Percentiles rank a stretch among this genome's conserved stretches.
phyloP scores from a whole-genome alignment of 2,888 invertebrate species.

The Bellardia bayeri region DNA sequence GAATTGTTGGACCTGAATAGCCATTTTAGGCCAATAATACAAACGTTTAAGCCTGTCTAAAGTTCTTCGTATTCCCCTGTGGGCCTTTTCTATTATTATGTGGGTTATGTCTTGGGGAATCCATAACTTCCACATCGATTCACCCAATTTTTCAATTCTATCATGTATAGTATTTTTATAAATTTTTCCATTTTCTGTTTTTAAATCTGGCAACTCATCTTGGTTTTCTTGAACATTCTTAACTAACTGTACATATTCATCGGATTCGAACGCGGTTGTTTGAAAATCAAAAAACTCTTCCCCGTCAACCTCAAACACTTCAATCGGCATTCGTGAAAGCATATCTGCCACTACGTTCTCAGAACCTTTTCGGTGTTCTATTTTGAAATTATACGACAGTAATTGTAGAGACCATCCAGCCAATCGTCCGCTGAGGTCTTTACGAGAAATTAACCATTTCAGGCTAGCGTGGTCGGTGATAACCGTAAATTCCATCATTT shows the following conservation, averaged over 20 bases:
- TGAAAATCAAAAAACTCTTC: conserved; percentile 23
- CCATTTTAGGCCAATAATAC: conserved; percentile 57
- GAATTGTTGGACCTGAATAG: conserved; percentile 11
- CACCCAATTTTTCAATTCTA: neutral
- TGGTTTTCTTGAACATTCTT: conserved; percentile 16
- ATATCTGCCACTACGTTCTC: conserved; percentile 72
- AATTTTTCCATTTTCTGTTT: neutral
- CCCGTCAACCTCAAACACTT: neutral
- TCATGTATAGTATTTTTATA: neutral
- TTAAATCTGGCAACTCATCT: conserved; percentile 71
- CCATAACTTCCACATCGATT: conserved; percentile 41
- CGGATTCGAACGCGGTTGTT: conserved; percentile 29
- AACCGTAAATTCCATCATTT: no score
- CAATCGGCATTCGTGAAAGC: conserved; percentile 48
- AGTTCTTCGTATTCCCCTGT: conserved; percentile 39
- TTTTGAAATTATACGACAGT: neutral
- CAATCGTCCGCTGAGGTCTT: neutral
- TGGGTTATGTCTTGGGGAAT: conserved; percentile 15
- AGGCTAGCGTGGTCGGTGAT: no score
- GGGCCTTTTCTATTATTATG: conserved; percentile 34
- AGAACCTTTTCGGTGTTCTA: conserved; percentile 3
- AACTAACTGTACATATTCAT: conserved; percentile 17
- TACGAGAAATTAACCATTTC: no score
- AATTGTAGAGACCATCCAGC: neutral
- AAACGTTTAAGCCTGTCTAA: neutral